These are phyloP conservation scores for Penaeus japonicus DNA, from an alignment of 1,140 invertebrate genomes.

Conservation along the genomic window DNA sequence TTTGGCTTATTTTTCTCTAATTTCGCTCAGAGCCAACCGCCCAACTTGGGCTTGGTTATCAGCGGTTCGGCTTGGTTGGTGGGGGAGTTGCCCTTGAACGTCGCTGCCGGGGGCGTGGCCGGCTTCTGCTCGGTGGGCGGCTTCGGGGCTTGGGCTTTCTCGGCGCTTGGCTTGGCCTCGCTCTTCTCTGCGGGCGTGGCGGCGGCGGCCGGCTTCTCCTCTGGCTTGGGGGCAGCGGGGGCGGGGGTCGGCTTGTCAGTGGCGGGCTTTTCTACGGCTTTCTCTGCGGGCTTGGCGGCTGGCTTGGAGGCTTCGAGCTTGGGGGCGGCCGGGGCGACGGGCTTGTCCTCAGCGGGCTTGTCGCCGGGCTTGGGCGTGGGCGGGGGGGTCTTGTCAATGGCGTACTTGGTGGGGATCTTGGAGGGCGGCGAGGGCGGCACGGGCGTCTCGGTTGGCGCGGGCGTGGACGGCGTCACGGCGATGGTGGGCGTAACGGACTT, in stretches of 20 bases:
- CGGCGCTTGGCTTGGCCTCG: not conserved
- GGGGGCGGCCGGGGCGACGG: not conserved
- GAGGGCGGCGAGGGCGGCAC: not conserved
- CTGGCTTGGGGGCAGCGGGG: not conserved
- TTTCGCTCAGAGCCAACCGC: conserved; percentile 27
- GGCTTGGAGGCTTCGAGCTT: not conserved
- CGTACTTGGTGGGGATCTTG: not conserved
- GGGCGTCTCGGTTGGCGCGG: conserved; percentile 28
- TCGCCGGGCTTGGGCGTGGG: not conserved
- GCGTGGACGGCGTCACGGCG: conserved; percentile 51
- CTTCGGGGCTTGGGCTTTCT: not conserved
- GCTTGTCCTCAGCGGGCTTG: not conserved
- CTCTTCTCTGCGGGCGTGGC: not conserved
- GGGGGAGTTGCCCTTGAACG: conserved; percentile 29
- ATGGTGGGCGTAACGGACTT: conserved; percentile 22
- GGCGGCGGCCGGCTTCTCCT: not conserved
- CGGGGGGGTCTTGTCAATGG: not conserved
- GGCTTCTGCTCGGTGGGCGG: conserved; percentile 12
- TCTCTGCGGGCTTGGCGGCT: not conserved
- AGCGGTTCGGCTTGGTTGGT: not conserved
- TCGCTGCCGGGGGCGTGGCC: conserved; percentile 30
- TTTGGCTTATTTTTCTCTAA: not conserved
- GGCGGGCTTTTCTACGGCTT: not conserved
- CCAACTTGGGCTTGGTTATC: conserved; percentile 25
- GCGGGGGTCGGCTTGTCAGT: not conserved